Base-by-base conservation (phyloP, 2,888 invertebrate species). In the Chrysolina americana region DNA sequence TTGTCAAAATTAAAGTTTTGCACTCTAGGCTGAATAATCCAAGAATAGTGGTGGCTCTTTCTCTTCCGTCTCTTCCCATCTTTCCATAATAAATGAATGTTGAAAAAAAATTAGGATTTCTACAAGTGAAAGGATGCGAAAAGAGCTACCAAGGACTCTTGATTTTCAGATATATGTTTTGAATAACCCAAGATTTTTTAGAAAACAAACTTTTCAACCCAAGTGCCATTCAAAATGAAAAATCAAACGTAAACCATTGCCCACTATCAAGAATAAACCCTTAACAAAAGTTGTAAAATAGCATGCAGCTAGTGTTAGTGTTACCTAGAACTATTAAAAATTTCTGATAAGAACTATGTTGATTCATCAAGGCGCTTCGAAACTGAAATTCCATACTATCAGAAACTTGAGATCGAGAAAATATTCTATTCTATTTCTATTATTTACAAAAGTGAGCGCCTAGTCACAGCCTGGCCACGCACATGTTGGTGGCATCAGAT, bases 381-480 rank as follows among this genome's bases (percentile, higher is more conserved):
- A 47, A 59, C 23, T 59, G 36, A 36, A 56, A 41, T 41, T 44
- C 21, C 21, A 44, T 41, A 70, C 48, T 70, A 70, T 70, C 70
- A 70, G 70, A 70, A 70, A 70, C 63, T 48, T 28, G 63, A 48
- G 44, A 53, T 13, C 41, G 13, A n/a, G n/a, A 44, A 59, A 15
- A 10, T 71, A 53, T 21, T 50, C 73, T 76, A 75, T 77, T 70
- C 73, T 75, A 75, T 73, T 63, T 71, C 78, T 77, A 76, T 74
- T 76, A 77, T 76, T 69, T 78, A 79, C 77, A 80, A 78, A 80
- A 81, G 83, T 85, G 87, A 85, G 84, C 85, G 86, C 87, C 87
- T 87, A 86, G 91, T 91, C 92, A 92, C 92, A 92, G 92, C 92
- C 92, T 92, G 91, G 92, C 92, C 92, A 92, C 92, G 92, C 92